phyloP scores from a whole-genome alignment of 2,888 invertebrate genomes.

The Ormia ochracea region DNA sequence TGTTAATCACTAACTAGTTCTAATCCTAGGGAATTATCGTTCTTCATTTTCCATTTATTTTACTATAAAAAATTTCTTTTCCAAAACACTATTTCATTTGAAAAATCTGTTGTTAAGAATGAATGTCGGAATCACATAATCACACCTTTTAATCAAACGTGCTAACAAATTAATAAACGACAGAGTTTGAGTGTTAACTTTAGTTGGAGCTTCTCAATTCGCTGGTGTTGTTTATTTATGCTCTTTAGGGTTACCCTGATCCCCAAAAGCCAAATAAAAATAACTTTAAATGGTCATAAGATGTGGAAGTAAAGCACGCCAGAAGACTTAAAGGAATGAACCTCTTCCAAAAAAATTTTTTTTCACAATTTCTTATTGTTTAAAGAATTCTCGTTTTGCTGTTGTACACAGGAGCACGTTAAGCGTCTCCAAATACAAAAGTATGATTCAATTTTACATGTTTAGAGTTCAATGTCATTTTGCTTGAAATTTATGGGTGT shows the following conservation, averaged over 20 bases:
- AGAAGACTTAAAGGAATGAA: not conserved
- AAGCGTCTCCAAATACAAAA: not conserved
- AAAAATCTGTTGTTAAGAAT: no score
- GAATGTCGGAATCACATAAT: no score
- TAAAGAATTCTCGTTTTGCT: not conserved
- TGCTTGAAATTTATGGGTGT: conserved; percentile 57
- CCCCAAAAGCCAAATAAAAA: not conserved
- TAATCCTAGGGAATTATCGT: no score
- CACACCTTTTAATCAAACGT: no score
- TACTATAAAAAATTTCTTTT: no score
- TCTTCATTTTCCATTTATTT: no score
- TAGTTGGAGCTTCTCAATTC: no score
- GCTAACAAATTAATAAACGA: no score
- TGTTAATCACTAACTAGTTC: no score
- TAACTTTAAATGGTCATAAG: not conserved
- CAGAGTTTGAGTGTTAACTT: no score
- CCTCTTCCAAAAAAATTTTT: not conserved
- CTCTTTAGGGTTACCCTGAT: not conserved
- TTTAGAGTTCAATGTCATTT: conserved; percentile 59
- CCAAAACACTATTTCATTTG: no score
- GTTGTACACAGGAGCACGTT: not conserved
- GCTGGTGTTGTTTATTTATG: no score
- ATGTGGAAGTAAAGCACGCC: not conserved
- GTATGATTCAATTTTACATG: conserved; percentile 22
- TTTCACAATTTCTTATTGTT: conserved; percentile 8